Base-by-base conservation (phyloP, 2,888 invertebrate genomes). In the Arge pagana region DNA sequence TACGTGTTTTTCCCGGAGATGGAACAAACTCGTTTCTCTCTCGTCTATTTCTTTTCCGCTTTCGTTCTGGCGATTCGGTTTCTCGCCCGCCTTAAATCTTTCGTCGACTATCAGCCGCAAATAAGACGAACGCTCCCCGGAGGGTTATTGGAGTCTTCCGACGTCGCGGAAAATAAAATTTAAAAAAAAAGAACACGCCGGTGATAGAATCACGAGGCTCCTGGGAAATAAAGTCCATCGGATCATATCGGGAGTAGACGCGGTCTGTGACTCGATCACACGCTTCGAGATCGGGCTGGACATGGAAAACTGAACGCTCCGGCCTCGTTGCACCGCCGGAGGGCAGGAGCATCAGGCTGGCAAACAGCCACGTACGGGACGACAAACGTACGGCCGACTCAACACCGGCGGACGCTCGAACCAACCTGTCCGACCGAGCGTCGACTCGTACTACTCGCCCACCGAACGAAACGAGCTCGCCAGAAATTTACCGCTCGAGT, bases 181-280 rank as follows among this genome's bases (percentile, higher is more conserved):
- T 33, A 19, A 35, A 45, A 45, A n/a, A n/a, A 45, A 23, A 30
- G 45, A 33, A 45, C 45, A 45, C 45, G 45, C 15, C 33, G 45
- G 33, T 63, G 68, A 74, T 74, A 72, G 73, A 72, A 74, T 71
- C 67, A 72, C 67, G 60, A 59, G 54, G 61, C 74, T 67, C 70
- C 51, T 54, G 74, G 73, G 73, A 75, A 74, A 74, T 74, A 72
- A 71, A 64, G 71, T 72, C 70, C 64, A 67, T 65, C 62, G 64
- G 62, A 67, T 66, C 68, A 65, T 66, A 66, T 56, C 45, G n/a
- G n/a, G n/a, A n/a, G n/a, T n/a, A n/a, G n/a, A n/a, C n/a, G n/a
- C n/a, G n/a, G n/a, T n/a, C n/a, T n/a, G n/a, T n/a, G n/a, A n/a
- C n/a, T n/a, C n/a, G n/a, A n/a, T n/a, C n/a, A n/a, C n/a, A n/a